Evolutionary conservation across 2,113 vertebrate species (phyloP).

Genomic region (Oriolus oriolus): DNA sequence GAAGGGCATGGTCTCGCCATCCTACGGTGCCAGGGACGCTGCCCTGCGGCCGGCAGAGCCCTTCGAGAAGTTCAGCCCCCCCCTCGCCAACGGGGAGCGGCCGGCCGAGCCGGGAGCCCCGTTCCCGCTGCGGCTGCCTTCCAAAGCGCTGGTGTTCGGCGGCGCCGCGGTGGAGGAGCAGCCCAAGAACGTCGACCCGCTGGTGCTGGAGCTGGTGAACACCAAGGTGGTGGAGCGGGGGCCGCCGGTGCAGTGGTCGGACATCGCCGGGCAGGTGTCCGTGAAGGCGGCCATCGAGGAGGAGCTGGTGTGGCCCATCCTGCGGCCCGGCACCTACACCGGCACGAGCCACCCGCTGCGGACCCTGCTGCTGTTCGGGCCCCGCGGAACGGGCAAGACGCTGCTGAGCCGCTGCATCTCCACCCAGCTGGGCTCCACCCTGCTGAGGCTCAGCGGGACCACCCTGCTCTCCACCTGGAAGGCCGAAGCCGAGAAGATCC

Average conservation of each 20-base stretch:
- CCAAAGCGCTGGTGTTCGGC: constrained; percentile 66
- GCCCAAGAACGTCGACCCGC: constrained; percentile 79
- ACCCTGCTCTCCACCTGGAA: constrained; percentile 84
- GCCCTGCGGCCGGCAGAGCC: constrained; percentile 39
- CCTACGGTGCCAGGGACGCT: constrained; percentile 74
- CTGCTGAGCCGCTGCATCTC: constrained; percentile 87
- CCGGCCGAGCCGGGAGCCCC: background rate
- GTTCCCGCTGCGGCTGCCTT: constrained; percentile 21
- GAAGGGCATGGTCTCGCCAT: constrained; percentile 80
- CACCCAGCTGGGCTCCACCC: constrained; percentile 87
- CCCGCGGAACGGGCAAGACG: constrained; percentile 84
- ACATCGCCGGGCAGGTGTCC: constrained; percentile 83
- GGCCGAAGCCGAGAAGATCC: constrained; percentile 85
- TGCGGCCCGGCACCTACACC: constrained; percentile 72
- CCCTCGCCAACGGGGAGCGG: constrained; percentile 76
- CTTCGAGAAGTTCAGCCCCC: constrained; percentile 82
- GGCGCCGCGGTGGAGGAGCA: constrained; percentile 68
- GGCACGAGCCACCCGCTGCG: constrained; percentile 71
- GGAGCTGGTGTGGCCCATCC: constrained; percentile 90
- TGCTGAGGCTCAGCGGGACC: constrained; percentile 81
- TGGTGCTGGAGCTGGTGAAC: constrained; percentile 83
- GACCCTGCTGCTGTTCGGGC: constrained; percentile 90
- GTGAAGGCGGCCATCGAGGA: constrained; percentile 90
- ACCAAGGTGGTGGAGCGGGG: constrained; percentile 86
- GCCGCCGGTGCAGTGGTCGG: constrained; percentile 86